Percentiles rank a stretch among this genome's conserved stretches.
Evolutionary conservation across 2,888 invertebrate species (phyloP).

Genomic region (Phoronis australis): DNA sequence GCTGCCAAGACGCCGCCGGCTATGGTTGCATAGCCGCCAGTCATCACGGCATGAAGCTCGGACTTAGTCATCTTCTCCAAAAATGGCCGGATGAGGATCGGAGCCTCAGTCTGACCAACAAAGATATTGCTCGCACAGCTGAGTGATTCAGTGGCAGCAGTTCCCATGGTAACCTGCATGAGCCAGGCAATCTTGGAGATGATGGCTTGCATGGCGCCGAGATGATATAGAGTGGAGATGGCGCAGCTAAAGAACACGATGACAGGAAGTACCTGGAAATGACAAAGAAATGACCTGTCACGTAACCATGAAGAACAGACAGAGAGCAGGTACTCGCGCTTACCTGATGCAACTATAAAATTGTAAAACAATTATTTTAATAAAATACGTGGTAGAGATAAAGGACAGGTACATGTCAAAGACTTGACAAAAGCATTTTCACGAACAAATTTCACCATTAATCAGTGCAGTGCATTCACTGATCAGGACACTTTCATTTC

Average conservation of each 20-base stretch:
- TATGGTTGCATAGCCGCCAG: constrained; percentile 92
- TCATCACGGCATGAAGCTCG: constrained; percentile 89
- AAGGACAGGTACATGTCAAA: too few species aligned
- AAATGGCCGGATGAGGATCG: constrained; percentile 83
- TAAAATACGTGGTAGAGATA: too few species aligned
- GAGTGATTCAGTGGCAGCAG: constrained; percentile 89
- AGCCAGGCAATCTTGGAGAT: constrained; percentile 73
- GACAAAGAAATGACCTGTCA: too few species aligned
- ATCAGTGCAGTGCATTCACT: too few species aligned
- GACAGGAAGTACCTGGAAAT: constrained; percentile 64
- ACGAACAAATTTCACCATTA: too few species aligned
- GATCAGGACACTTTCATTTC: too few species aligned
- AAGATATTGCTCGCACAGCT: constrained; percentile 88
- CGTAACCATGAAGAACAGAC: too few species aligned
- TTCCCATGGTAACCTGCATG: constrained; percentile 64
- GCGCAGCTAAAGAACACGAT: constrained; percentile 89
- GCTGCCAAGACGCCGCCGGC: constrained; percentile 87
- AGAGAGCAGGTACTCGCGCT: too few species aligned
- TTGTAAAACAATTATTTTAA: too few species aligned
- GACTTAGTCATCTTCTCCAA: constrained; percentile 76
- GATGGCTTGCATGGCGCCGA: constrained; percentile 79
- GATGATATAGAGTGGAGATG: constrained; percentile 79
- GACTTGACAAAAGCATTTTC: too few species aligned
- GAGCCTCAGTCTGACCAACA: constrained; percentile 91
- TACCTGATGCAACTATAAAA: too few species aligned